A percentile compares a stretch with the other conserved stretches of the same genome.
Conservation (phyloP, 2,797 vertebrate genomes). For the Naso thynnoides region DNA sequence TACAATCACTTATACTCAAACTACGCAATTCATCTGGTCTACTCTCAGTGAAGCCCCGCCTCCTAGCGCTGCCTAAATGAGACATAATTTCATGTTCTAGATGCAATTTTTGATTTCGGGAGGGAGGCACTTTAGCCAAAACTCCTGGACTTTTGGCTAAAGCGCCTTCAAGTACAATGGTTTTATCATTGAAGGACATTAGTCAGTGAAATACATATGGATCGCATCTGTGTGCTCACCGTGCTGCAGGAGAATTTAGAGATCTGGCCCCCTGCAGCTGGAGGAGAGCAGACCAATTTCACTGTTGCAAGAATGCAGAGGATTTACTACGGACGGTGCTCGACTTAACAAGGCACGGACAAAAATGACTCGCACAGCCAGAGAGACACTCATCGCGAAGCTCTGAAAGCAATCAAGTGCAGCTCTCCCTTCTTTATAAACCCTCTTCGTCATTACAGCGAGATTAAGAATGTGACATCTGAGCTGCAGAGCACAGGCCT, state of each 20-base stretch:
- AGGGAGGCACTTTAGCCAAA: too few relatives aligned
- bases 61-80: too few relatives aligned
- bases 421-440: conserved; percentile 26
- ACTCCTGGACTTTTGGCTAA: too few relatives aligned
- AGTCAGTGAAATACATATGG: conserved; percentile 32
- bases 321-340: conserved; percentile 69
- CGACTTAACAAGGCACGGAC: conserved; percentile 49
- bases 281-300: conserved; percentile 47
- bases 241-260: conserved; percentile 42
- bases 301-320: conserved; percentile 64
- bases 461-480: conserved; percentile 50
- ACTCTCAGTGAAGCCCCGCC: too few relatives aligned
- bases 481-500: conserved; percentile 10
- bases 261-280: conserved; percentile 33
- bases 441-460: conserved; percentile 10
- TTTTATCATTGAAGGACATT: too few relatives aligned
- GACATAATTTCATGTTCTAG: too few relatives aligned
- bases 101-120: too few relatives aligned
- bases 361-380: conserved; percentile 35
- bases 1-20: too few relatives aligned
- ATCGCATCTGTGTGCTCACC: conserved; percentile 21
- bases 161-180: too few relatives aligned
- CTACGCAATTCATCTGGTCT: too few relatives aligned
- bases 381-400: conserved; percentile 51
- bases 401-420: conserved; percentile 67